Base-by-base conservation (phyloP, 2,888 invertebrate genomes). In the Gisinianus flammeolus region DNA sequence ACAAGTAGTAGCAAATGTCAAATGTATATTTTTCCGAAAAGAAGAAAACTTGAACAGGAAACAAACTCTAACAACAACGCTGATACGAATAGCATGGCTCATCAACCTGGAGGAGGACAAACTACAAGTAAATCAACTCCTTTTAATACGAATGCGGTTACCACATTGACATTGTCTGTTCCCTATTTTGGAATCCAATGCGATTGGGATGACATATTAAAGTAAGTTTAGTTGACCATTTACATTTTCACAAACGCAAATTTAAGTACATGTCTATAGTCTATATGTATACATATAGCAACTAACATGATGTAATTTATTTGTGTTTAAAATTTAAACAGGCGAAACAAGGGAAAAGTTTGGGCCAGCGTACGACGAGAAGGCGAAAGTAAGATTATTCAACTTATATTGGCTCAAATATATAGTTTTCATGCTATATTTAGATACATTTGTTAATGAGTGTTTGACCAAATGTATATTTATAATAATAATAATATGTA, bases 131-230 rank as follows among this genome's bases (percentile, higher is more conserved):
- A 62, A 24, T 62, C 12, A 24, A 2, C 24, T 10, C 62, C 62
- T 26, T 58, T 73, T 12, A 73, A 54, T 22, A 28, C 64, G 28
- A 62, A 26, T 31, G 19, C 26, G 30, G 10, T 54, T 3, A 31
- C 72, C 8, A 58, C 72, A 16, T 12, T 19, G 16, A 62, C 58
- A 72, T 19, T 81, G 26, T 77, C 80, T 19, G 35, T 84, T n/a
- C 84, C 84, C 0, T 81, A 77, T 56, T 84, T 83, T 70, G 82
- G 80, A 4, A 82, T 90, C 77, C 90, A 90, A 82, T 88, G 88
- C 79, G 89, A 90, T 85, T 90, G 90, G 90, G 88, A 89, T 81
- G 89, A 89, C 80, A 87, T 87, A 75, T 84, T 90, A 79, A 88
- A 88, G 90, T 89, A 87, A 72, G 52, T 78, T 30, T 16, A 66